A percentile compares a stretch with the other conserved stretches of the same genome.
Evolutionary conservation across 2,797 vertebrate species (phyloP).

Genomic region (Lateolabrax maculatus): DNA sequence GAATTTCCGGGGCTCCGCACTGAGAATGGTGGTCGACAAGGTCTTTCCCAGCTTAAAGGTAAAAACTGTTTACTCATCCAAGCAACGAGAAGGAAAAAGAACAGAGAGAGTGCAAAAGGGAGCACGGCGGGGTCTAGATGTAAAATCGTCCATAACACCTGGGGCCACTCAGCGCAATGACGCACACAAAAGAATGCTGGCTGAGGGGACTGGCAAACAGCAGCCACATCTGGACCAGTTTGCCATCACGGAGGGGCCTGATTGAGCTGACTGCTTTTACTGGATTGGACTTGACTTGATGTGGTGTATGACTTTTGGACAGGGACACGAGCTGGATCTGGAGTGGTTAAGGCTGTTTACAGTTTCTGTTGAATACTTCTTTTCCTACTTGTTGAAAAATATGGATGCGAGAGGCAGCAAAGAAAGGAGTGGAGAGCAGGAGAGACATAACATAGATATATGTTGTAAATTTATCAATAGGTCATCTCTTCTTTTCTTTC

Average conservation of each 20-base stretch:
- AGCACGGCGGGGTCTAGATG: slow-evolving; percentile 31
- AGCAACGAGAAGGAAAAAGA: slow-evolving; percentile 32
- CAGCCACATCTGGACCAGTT: slow-evolving; percentile 73
- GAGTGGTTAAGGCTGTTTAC: neutral
- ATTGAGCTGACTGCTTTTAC: slow-evolving; percentile 16
- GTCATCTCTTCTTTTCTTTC: slow-evolving; percentile 53
- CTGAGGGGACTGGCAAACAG: slow-evolving; percentile 78
- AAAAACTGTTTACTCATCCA: slow-evolving; percentile 45
- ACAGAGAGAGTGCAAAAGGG: slow-evolving; percentile 18
- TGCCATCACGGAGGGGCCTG: slow-evolving; percentile 31
- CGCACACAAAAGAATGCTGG: slow-evolving; percentile 75
- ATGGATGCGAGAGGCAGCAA: neutral
- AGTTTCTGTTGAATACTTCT: slow-evolving; percentile 14
- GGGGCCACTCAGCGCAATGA: slow-evolving; percentile 84
- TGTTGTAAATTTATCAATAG: slow-evolving; percentile 60
- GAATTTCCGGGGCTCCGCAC: slow-evolving; percentile 5
- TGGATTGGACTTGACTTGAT: slow-evolving; percentile 28
- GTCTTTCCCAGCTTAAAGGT: slow-evolving; percentile 16
- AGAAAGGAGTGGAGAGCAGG: slow-evolving; percentile 12
- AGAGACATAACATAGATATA: slow-evolving; percentile 44
- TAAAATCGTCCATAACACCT: slow-evolving; percentile 83
- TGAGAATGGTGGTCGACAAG: slow-evolving; percentile 24
- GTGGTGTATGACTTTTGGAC: slow-evolving; percentile 18
- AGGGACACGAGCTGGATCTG: neutral
- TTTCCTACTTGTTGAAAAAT: slow-evolving; percentile 15